A percentile compares a stretch with the other conserved stretches of the same genome.
phyloP scores from a whole-genome alignment of 2,888 invertebrate species.

The Caenorhabditis sp. region DNA sequence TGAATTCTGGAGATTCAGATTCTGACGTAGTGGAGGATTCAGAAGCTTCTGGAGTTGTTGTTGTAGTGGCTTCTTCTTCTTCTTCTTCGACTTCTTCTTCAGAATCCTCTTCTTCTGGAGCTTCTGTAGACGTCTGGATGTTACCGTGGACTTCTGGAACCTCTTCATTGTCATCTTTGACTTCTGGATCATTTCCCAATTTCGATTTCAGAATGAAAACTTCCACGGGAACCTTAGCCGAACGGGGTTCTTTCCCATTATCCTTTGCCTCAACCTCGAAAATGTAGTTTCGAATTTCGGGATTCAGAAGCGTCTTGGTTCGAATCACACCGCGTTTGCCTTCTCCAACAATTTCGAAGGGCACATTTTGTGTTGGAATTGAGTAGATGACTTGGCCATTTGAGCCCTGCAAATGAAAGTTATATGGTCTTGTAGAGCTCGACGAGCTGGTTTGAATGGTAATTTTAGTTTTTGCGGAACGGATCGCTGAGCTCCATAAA shows the following conservation, averaged over 20 bases:
- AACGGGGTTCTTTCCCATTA: conserved; percentile 40
- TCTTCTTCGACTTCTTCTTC: background rate
- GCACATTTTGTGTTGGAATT: conserved; percentile 38
- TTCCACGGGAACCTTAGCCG: conserved; percentile 35
- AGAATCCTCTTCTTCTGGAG: background rate
- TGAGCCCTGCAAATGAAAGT: conserved; percentile 41
- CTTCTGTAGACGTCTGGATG: conserved; percentile 4
- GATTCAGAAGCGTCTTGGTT: conserved; percentile 28
- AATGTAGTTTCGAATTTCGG: conserved; percentile 21
- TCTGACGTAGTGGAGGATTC: background rate
- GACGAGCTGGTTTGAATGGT: too few species aligned
- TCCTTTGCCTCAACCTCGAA: conserved; percentile 51
- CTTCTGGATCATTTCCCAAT: background rate
- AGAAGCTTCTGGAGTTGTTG: background rate
- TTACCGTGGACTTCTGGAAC: background rate
- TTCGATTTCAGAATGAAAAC: conserved; percentile 28
- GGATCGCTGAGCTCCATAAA: too few species aligned
- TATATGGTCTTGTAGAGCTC: too few species aligned
- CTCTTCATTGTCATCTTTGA: conserved; percentile 5
- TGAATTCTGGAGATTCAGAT: background rate
- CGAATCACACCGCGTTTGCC: conserved; percentile 33
- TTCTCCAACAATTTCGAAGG: conserved; percentile 42
- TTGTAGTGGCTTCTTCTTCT: background rate
- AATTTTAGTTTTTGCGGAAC: too few species aligned
- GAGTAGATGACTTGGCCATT: conserved; percentile 62